Percentiles rank a stretch among this genome's conserved stretches.
These are phyloP conservation scores for Cladopsammia gracilis DNA, from an alignment of 64 coral and sea anemone species.

Conservation along the genomic window DNA sequence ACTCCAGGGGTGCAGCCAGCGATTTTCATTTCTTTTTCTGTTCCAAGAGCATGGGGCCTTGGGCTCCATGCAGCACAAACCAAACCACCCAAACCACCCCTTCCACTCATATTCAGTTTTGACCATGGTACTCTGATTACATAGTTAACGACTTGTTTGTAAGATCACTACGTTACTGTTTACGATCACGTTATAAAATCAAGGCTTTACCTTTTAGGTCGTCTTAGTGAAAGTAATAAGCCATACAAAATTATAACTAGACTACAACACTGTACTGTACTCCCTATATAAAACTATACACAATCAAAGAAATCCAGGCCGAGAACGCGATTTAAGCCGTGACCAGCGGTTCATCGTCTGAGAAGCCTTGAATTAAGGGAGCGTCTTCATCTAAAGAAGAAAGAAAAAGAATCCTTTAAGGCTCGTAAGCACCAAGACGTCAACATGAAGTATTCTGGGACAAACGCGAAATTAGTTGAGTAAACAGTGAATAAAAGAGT, in stretches of 20 bases:
- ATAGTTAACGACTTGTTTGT: background rate
- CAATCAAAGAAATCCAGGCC: background rate
- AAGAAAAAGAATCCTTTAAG: background rate
- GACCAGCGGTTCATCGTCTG: slow-evolving; percentile 89
- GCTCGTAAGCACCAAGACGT: background rate
- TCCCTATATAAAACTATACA: background rate
- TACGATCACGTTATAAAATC: no score
- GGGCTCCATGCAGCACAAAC: no score
- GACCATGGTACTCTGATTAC: no score
- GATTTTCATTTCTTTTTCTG: no score
- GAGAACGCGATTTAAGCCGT: slow-evolving; percentile 39
- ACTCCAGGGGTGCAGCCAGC: no score
- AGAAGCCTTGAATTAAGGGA: slow-evolving; percentile 84
- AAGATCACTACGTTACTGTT: background rate
- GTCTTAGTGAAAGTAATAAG: background rate
- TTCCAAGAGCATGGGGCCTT: no score
- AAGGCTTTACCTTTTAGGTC: no score
- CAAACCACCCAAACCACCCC: no score
- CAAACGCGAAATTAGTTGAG: no score
- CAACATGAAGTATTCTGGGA: no score
- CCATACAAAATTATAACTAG: background rate
- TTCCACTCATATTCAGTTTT: no score
- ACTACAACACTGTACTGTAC: background rate
- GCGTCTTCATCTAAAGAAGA: slow-evolving; percentile 74
- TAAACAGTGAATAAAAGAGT: background rate